Conservation (phyloP, 2,113 vertebrate genomes). For the Forbesichthys papilliferus region DNA sequence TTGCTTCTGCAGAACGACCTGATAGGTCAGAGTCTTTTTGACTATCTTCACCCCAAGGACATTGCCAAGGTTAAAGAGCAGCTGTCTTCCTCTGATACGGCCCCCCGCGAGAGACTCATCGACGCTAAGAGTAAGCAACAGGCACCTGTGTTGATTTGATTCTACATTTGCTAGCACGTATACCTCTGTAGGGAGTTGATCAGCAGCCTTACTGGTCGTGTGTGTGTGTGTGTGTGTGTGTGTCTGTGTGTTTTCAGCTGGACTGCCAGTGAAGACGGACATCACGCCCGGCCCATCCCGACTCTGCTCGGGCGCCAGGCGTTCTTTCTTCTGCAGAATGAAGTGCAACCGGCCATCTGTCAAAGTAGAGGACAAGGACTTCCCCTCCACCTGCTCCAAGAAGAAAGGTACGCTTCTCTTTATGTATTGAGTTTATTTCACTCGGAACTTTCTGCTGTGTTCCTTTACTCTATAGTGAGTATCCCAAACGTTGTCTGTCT, state of each 20-base stretch:
- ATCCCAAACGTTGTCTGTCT: not conserved
- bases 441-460: not conserved
- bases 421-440: not conserved
- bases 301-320: conserved; percentile 92
- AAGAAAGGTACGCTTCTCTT: conserved; percentile 87
- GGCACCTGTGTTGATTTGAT: not conserved
- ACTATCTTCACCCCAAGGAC: conserved; percentile 99
- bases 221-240: not conserved
- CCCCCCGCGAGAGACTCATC: conserved; percentile 93
- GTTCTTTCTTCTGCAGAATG: conserved; percentile 99
- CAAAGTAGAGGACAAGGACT: conserved; percentile 97
- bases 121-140: conserved; percentile 92
- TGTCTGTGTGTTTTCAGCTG: conserved; percentile 76
- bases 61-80: conserved; percentile 99
- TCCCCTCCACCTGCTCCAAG: conserved; percentile 95
- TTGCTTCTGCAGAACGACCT: conserved; percentile 84
- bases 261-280: conserved; percentile 97
- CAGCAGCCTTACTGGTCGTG: not conserved
- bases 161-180: not conserved
- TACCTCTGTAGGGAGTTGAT: not conserved
- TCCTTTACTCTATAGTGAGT: not conserved
- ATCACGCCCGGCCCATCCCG: conserved; percentile 92
- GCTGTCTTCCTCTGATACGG: conserved; percentile 94
- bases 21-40: conserved; percentile 98
- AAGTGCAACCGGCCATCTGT: conserved; percentile 97